Conservation (phyloP, 2,888 invertebrate genomes). For the Zele albiditarsus region DNA sequence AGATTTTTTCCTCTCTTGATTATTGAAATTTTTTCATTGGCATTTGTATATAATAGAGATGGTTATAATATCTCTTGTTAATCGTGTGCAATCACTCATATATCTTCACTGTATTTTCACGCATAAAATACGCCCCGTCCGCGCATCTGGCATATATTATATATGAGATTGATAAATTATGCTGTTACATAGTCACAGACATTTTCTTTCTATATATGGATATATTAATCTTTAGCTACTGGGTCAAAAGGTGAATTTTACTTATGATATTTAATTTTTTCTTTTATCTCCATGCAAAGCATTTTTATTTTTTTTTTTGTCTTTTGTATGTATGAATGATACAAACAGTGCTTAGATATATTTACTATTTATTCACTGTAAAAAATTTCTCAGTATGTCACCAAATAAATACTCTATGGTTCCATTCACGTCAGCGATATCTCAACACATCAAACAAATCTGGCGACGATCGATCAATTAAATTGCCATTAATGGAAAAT, state of each 20-base stretch:
- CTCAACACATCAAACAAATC: conserved; percentile 44
- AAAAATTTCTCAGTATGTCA: conserved; percentile 34
- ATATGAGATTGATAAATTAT: conserved; percentile 35
- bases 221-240: conserved; percentile 25
- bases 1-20: neutral
- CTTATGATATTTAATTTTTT: conserved; percentile 20
- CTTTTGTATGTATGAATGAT: neutral
- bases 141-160: conserved; percentile 22
- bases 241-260: conserved; percentile 24
- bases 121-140: conserved; percentile 27
- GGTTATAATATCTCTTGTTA: conserved; percentile 25
- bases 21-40: neutral
- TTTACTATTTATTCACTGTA: neutral
- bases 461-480: conserved; percentile 49
- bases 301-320: conserved; percentile 10
- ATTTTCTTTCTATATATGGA: conserved; percentile 9
- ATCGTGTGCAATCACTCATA: conserved; percentile 36
- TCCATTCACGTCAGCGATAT: conserved; percentile 45
- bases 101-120: conserved; percentile 24
- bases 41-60: neutral
- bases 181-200: neutral
- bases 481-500: conserved; percentile 32
- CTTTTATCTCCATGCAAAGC: neutral
- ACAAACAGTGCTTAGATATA: too few relatives aligned
- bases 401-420: conserved; percentile 35